Conservation (phyloP, 2,797 vertebrate genomes). For the Trachurus trachurus region DNA sequence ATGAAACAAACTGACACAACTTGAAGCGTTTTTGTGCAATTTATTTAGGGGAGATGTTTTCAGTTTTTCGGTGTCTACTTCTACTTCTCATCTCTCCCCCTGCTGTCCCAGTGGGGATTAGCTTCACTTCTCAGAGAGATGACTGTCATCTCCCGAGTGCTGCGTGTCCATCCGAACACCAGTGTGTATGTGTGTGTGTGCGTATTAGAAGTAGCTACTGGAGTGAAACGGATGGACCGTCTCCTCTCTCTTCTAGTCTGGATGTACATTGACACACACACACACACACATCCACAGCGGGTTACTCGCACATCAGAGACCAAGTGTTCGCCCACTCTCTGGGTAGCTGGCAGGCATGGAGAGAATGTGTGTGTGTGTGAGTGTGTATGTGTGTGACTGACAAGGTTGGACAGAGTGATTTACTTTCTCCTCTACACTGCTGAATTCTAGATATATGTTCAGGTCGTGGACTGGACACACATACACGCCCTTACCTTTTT, state of each 20-base stretch:
- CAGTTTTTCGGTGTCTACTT: slow-evolving; percentile 13
- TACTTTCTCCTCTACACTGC: slow-evolving; percentile 37
- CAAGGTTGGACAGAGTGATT: slow-evolving; percentile 36
- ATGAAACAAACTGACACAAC: slow-evolving; percentile 35
- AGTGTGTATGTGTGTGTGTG: slow-evolving; percentile 30
- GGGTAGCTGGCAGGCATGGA: slow-evolving; percentile 50
- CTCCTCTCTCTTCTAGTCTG: slow-evolving; percentile 47
- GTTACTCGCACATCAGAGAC: slow-evolving; percentile 52
- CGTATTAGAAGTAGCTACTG: slow-evolving; percentile 47
- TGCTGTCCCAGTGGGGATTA: slow-evolving; percentile 52
- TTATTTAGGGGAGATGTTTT: slow-evolving; percentile 48
- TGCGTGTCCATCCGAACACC: slow-evolving; percentile 40
- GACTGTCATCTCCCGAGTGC: slow-evolving; percentile 52
- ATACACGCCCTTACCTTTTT: slow-evolving; percentile 90
- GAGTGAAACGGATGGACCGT: slow-evolving; percentile 61
- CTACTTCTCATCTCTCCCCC: slow-evolving; percentile 33
- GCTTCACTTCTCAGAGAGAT: slow-evolving; percentile 55
- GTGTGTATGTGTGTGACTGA: slow-evolving; percentile 35
- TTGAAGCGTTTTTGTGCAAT: slow-evolving; percentile 36
- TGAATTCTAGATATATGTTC: slow-evolving; percentile 33
- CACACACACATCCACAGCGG: slow-evolving; percentile 21
- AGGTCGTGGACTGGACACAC: slow-evolving; percentile 6
- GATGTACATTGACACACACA: slow-evolving; percentile 28
- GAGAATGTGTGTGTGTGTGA: slow-evolving; percentile 21
- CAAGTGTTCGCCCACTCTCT: slow-evolving; percentile 58